Percentiles rank a stretch among this genome's conserved stretches.
Conservation (phyloP, 2,888 invertebrate species). For the Rhodophaea formosa region DNA sequence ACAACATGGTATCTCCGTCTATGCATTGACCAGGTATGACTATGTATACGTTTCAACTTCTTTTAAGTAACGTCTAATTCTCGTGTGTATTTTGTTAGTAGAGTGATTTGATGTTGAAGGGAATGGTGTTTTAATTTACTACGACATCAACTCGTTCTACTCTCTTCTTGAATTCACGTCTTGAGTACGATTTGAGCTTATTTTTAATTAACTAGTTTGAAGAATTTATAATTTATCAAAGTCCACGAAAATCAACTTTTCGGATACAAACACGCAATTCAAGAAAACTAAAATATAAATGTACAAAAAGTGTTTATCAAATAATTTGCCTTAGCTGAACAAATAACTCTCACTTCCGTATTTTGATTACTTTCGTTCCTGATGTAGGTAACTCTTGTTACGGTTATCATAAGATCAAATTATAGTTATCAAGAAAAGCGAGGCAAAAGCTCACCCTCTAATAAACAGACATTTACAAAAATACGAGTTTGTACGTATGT, state of each 20-base stretch:
- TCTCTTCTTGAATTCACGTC: too few relatives aligned
- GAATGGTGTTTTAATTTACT: too few relatives aligned
- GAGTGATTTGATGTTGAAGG: too few relatives aligned
- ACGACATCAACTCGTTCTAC: too few relatives aligned
- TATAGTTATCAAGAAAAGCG: neutral
- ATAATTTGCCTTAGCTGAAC: neutral
- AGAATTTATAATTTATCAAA: too few relatives aligned
- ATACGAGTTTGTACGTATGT: conserved; percentile 22
- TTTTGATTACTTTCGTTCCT: neutral
- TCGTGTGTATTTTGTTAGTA: too few relatives aligned
- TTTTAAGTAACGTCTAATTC: too few relatives aligned
- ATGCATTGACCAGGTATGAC: neutral
- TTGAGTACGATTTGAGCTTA: too few relatives aligned
- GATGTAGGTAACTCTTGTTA: neutral
- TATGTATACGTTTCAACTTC: neutral
- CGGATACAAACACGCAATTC: too few relatives aligned
- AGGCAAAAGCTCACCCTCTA: neutral
- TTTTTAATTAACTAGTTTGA: too few relatives aligned
- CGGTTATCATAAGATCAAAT: neutral
- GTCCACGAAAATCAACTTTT: too few relatives aligned
- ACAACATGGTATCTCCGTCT: neutral
- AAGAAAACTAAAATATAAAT: neutral
- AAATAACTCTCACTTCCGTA: neutral
- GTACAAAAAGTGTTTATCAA: neutral
- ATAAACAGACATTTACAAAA: neutral